Evolutionary conservation across 2,888 invertebrate species (phyloP).

Genomic region (Lasioglossum vierecki): DNA sequence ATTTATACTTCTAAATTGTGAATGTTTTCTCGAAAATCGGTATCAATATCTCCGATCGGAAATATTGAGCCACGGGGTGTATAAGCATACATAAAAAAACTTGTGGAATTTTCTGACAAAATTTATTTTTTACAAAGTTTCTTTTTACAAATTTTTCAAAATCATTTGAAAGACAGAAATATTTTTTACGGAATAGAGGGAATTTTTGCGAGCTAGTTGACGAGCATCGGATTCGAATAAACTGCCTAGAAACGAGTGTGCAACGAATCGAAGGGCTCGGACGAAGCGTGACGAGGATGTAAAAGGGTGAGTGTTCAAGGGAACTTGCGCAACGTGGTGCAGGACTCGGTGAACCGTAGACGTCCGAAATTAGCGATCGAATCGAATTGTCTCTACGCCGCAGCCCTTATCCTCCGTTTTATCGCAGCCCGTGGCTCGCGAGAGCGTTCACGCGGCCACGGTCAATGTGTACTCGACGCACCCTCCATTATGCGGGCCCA

Average conservation of each 20-base stretch:
- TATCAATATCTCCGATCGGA: too few relatives aligned
- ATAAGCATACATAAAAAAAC: too few relatives aligned
- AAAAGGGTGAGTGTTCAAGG: background rate
- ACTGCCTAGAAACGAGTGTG: background rate
- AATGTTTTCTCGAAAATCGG: too few relatives aligned
- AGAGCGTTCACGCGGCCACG: constrained; percentile 63
- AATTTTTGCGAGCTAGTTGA: too few relatives aligned
- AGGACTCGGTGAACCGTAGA: constrained; percentile 36
- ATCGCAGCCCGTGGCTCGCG: constrained; percentile 57
- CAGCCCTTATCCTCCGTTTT: constrained; percentile 68
- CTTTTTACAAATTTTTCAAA: too few relatives aligned
- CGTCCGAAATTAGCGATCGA: constrained; percentile 57
- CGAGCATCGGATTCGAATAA: too few relatives aligned
- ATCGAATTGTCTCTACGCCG: constrained; percentile 52
- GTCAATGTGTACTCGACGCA: constrained; percentile 75
- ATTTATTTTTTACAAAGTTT: too few relatives aligned
- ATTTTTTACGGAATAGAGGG: too few relatives aligned
- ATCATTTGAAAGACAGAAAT: too few relatives aligned
- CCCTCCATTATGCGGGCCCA: constrained; percentile 76
- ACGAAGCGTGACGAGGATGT: background rate
- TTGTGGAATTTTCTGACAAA: too few relatives aligned
- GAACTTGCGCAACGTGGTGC: background rate
- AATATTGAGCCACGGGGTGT: too few relatives aligned
- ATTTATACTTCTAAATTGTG: too few relatives aligned
- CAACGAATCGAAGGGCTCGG: background rate